phyloP scores from a whole-genome alignment of 2,113 vertebrate species.

The Chlorocebus sabaeus region DNA sequence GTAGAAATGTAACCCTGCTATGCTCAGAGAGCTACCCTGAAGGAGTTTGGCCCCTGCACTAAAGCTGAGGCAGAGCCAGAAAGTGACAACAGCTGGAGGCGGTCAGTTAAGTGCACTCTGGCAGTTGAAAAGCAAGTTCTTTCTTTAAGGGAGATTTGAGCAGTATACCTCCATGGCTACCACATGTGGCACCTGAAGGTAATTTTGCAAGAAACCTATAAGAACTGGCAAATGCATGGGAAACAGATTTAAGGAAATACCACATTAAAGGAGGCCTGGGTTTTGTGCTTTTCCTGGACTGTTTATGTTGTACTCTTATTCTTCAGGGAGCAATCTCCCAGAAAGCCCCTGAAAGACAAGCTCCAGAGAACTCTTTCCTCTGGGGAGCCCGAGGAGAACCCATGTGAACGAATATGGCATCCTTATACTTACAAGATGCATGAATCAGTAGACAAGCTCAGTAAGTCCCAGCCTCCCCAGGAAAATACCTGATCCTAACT shows the following conservation, averaged over 20 bases:
- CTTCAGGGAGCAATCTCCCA: neutral
- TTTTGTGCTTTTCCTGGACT: neutral
- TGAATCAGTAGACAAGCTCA: neutral
- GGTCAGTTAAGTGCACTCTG: neutral
- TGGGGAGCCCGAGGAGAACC: neutral
- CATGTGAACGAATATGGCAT: neutral
- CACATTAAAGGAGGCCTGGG: neutral
- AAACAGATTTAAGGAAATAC: slow-evolving; percentile 9
- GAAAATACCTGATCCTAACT: neutral
- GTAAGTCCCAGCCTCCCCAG: neutral
- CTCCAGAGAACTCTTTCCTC: neutral
- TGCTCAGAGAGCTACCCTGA: neutral
- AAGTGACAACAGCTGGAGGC: neutral
- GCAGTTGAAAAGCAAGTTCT: neutral
- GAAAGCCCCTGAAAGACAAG: neutral
- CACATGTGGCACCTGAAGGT: neutral
- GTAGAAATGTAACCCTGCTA: neutral
- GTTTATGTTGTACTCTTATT: neutral
- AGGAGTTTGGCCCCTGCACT: neutral
- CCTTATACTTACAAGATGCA: neutral
- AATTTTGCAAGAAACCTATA: neutral
- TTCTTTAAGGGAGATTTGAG: neutral
- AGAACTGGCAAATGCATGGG: neutral
- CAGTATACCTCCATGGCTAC: neutral
- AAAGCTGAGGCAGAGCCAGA: neutral